Evolutionary conservation across 1,140 invertebrate species (phyloP).

Genomic region (Bradysia coprophila): DNA sequence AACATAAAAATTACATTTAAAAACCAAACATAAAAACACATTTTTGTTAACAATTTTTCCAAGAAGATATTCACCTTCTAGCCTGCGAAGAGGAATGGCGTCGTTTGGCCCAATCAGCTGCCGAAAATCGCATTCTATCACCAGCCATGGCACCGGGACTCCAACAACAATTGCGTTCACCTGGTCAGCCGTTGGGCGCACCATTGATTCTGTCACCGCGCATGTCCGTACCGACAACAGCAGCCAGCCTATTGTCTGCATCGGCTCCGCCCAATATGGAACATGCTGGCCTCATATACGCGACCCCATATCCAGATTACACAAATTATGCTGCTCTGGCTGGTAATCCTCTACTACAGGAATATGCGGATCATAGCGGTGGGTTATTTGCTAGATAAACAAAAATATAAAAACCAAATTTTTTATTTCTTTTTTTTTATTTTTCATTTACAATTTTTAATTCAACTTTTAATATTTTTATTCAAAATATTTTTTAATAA

Average conservation of each 20-base stretch:
- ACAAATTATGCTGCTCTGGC: constrained; percentile 74
- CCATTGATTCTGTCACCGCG: constrained; percentile 75
- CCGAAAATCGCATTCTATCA: constrained; percentile 53
- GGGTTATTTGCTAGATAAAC: constrained; percentile 72
- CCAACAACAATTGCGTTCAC: constrained; percentile 40
- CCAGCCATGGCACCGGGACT: constrained; percentile 36
- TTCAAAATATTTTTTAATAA: constrained; percentile 3
- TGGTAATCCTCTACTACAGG: constrained; percentile 57
- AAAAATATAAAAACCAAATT: background rate
- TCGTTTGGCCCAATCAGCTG: constrained; percentile 46
- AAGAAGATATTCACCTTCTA: constrained; percentile 18
- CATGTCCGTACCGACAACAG: constrained; percentile 61
- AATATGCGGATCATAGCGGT: constrained; percentile 86
- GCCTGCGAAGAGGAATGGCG: constrained; percentile 60
- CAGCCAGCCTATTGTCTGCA: constrained; percentile 48
- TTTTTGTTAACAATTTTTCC: background rate
- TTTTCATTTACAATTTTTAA: constrained; percentile 1
- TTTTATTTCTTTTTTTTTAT: constrained; percentile 22
- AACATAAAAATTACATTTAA: background rate
- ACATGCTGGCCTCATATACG: constrained; percentile 50
- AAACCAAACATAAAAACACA: background rate
- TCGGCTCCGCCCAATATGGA: constrained; percentile 48
- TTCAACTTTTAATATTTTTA: constrained; percentile 1
- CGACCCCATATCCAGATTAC: constrained; percentile 65
- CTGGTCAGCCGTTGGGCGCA: constrained; percentile 52